Evolutionary conservation across 2,888 invertebrate species (phyloP).

Genomic region (Habrosyne pyritoides): DNA sequence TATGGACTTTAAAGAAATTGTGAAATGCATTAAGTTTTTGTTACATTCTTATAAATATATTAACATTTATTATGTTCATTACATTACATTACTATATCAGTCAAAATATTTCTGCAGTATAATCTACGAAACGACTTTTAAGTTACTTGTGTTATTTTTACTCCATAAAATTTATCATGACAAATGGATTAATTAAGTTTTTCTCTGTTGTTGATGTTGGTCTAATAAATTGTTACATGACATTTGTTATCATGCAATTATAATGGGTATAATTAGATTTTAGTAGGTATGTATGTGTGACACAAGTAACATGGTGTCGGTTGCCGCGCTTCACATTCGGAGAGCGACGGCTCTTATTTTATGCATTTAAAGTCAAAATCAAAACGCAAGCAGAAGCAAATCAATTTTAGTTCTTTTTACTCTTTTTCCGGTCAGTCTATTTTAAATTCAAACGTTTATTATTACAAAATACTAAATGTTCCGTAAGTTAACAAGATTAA

Average conservation of each 20-base stretch:
- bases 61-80: conserved; percentile 74
- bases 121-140: conserved; percentile 55
- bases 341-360: conserved; percentile 39
- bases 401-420: conserved; percentile 42
- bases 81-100: conserved; percentile 77
- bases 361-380: conserved; percentile 45
- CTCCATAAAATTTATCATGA: no score
- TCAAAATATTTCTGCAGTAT: conserved; percentile 79
- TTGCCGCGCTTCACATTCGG: conserved; percentile 34
- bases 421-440: conserved; percentile 54
- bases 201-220: background rate
- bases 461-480: conserved; percentile 29
- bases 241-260: background rate
- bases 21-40: conserved; percentile 82
- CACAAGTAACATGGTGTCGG: conserved; percentile 36
- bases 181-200: background rate
- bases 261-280: no score
- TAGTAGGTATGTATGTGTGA: conserved; percentile 13
- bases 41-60: conserved; percentile 80
- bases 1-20: conserved; percentile 82
- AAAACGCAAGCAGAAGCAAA: conserved; percentile 61
- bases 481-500: conserved; percentile 29
- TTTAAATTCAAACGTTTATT: conserved; percentile 35
- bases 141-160: conserved; percentile 27
- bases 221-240: background rate